Evolutionary conservation across 2,888 invertebrate genomes (phyloP), one percentile per base, ranked within the genome.

Genomic region (Cryptus armator): DNA sequence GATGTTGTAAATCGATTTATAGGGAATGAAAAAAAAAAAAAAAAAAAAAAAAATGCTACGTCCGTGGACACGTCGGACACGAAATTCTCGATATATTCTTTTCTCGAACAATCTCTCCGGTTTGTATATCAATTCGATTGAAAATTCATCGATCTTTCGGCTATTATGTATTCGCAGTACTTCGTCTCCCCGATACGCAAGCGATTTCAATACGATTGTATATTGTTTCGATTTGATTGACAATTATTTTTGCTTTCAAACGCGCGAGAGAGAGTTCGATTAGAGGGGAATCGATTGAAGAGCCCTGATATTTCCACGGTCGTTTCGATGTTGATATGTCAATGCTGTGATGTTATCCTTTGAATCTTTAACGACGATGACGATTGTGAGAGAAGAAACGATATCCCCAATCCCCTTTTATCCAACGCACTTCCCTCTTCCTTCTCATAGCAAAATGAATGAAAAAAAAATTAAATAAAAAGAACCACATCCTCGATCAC

Each of bases 321-420:
- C 90, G 91, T 91, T 91, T 92, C 91, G 89, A 92, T 93, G 92
- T 93, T 92, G 92, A 92, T 92, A 92, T 92, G 90, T 91, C 90
- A 91, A 92, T 92, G 91, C 92, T 93, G 93, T 93, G 92, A 93
- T 93, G 92, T 92, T 92, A 92, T 91, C 90, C 92, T 90, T 90
- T 91, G 89, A 91, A 90, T 90, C 86, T 90, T 89, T 74, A 87
- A 89, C 86, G 81, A 71, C 84, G 85, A 87, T 68, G 83, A 81
- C 79, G 71, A 83, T 66, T 56, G 80, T 53, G 62, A 29, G 74
- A 81, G 24, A 74, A 71, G 48, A 89, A 87, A 80, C 62, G 84
- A 89, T 91, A 90, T 90, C 86, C 86, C 83, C 81, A 29, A 78
- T 64, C 14, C 64, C 66, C 37, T 37, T 46, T 32, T 72, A 29